phyloP scores from a whole-genome alignment of 2,113 vertebrate genomes.

The Clinocottus analis region DNA sequence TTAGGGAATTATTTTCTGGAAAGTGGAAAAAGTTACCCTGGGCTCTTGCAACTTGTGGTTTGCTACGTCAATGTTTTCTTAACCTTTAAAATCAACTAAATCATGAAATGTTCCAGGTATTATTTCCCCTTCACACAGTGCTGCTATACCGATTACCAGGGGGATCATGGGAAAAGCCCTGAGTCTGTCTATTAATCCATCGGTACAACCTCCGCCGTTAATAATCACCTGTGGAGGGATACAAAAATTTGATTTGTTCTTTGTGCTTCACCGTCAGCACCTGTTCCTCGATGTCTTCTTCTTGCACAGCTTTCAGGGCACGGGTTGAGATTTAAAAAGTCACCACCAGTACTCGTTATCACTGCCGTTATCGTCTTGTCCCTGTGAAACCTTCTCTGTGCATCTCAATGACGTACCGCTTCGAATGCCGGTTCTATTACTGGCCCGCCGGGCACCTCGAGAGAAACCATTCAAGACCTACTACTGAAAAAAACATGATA shows the following conservation, averaged over 20 bases:
- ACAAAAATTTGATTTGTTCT: not conserved
- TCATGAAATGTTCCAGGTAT: not conserved
- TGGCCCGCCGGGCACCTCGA: not conserved
- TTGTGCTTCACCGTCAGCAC: not conserved
- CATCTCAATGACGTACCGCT: not conserved
- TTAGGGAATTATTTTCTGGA: not conserved
- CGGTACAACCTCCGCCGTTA: too few species aligned
- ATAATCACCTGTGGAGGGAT: not conserved
- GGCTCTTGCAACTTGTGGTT: not conserved
- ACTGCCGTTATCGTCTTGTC: not conserved
- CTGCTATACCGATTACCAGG: not conserved
- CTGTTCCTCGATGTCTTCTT: conserved; percentile 22
- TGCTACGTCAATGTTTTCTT: not conserved
- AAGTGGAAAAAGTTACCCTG: not conserved
- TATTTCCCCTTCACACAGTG: not conserved
- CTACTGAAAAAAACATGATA: conserved; percentile 33
- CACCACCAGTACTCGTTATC: conserved; percentile 7
- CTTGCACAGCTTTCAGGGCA: not conserved
- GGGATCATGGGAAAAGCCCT: not conserved
- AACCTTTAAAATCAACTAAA: not conserved
- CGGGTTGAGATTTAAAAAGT: conserved; percentile 6
- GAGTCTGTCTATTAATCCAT: not conserved
- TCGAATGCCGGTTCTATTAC: not conserved
- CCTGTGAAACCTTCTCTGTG: not conserved
- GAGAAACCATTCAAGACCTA: conserved; percentile 15